Evolutionary conservation across 2,113 vertebrate species (phyloP).

Genomic region (Microcebus murinus): DNA sequence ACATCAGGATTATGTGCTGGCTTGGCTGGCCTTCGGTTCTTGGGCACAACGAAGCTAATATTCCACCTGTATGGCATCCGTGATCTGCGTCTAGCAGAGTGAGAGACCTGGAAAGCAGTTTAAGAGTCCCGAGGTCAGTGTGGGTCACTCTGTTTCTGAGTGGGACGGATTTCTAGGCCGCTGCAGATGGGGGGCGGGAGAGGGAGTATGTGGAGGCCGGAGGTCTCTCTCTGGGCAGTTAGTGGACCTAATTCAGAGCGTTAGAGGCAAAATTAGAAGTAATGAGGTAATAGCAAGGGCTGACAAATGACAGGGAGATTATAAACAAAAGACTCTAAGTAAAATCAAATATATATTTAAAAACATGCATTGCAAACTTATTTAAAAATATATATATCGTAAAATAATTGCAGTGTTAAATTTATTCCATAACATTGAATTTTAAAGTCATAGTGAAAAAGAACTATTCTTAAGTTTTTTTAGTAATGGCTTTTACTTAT

Average conservation of each 20-base stretch:
- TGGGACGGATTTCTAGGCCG: not conserved
- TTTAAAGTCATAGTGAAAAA: constrained; percentile 12
- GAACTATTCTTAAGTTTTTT: not conserved
- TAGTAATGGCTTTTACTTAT: not conserved
- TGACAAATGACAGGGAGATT: not conserved
- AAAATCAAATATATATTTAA: not conserved
- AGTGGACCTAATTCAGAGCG: not conserved
- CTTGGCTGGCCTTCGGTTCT: not conserved
- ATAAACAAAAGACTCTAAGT: not conserved
- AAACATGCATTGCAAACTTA: not conserved
- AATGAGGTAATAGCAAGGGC: not conserved
- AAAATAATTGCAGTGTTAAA: not conserved
- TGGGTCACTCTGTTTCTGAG: not conserved
- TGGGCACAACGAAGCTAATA: not conserved
- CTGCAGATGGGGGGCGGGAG: not conserved
- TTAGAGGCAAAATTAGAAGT: not conserved
- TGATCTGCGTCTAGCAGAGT: not conserved
- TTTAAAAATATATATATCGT: not conserved
- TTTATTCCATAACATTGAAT: not conserved
- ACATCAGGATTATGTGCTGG: not conserved
- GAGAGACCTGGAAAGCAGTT: not conserved
- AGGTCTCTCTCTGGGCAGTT: not conserved
- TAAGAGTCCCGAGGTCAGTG: not conserved
- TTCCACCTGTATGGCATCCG: not conserved
- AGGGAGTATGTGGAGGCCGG: too few relatives aligned